Evolutionary conservation across 53 echinoderm and acorn worm species (phyloP).

Genomic region (Actinopyga echinites): DNA sequence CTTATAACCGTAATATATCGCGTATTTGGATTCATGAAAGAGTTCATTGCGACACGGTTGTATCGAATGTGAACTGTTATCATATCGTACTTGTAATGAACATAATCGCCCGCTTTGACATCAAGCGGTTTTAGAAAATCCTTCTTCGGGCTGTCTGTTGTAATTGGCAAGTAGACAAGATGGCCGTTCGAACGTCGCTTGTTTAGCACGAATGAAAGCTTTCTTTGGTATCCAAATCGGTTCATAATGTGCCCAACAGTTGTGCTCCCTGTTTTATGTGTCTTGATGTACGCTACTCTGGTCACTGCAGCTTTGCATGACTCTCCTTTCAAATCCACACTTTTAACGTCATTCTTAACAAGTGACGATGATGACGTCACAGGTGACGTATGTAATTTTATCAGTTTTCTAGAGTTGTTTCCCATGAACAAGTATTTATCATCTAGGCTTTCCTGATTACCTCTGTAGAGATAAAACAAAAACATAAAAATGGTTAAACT

Average conservation of each 20-base stretch:
- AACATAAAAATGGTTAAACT: no score
- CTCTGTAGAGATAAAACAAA: no score
- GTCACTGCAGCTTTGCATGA: no score
- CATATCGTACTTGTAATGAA: constrained; percentile 64
- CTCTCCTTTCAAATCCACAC: no score
- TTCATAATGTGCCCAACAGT: constrained; percentile 69
- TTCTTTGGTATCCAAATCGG: constrained; percentile 59
- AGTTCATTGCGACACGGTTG: constrained; percentile 60
- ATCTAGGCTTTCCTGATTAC: no score
- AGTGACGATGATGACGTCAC: no score
- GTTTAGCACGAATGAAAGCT: constrained; percentile 70
- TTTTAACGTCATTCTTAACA: no score
- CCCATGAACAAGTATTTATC: no score
- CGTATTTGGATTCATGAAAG: constrained; percentile 68
- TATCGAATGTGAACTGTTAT: constrained; percentile 74
- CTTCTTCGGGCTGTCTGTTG: constrained; percentile 42
- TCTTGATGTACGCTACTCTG: constrained; percentile 73
- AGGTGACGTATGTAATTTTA: no score
- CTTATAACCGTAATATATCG: constrained; percentile 71
- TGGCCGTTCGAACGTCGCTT: constrained; percentile 59
- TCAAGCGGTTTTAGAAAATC: constrained; percentile 69
- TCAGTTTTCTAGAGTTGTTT: no score
- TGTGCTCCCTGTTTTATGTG: no score
- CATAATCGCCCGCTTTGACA: constrained; percentile 28
- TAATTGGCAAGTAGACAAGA: constrained; percentile 49